Evolutionary conservation across 2,888 invertebrate species (phyloP).

Genomic region (Thysanoteuthis rhombus): DNA sequence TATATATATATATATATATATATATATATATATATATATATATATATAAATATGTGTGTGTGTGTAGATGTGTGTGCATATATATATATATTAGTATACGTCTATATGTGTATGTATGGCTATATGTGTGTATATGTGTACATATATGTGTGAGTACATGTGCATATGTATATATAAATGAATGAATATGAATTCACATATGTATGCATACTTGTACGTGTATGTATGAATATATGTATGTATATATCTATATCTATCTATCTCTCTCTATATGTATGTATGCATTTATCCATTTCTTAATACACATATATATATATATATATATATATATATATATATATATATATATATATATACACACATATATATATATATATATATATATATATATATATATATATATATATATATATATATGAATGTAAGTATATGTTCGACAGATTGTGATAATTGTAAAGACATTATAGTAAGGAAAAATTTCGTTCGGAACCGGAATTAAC

Average conservation of each 20-base stretch:
- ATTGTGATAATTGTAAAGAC: too few species aligned
- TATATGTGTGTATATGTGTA: not conserved
- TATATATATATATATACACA: not conserved
- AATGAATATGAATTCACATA: too few species aligned
- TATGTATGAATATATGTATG: not conserved
- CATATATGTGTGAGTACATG: not conserved
- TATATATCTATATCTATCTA: not conserved
- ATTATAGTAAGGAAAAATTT: too few species aligned
- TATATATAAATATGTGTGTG: not conserved
- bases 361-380: not conserved
- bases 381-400: not conserved
- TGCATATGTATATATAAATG: too few species aligned
- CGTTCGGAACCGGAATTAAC: too few species aligned
- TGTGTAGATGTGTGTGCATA: not conserved
- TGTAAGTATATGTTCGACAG: not conserved
- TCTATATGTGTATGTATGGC: not conserved
- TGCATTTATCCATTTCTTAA: too few species aligned
- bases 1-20: not conserved
- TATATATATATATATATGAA: conserved; percentile 17
- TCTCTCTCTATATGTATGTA: too few species aligned
- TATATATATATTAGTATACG: not conserved
- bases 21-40: conserved; percentile 12
- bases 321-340: not conserved
- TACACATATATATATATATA: conserved; percentile 21
- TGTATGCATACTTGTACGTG: not conserved